Conservation (phyloP, 2,113 vertebrate species). For the Toxotes jaculatrix region DNA sequence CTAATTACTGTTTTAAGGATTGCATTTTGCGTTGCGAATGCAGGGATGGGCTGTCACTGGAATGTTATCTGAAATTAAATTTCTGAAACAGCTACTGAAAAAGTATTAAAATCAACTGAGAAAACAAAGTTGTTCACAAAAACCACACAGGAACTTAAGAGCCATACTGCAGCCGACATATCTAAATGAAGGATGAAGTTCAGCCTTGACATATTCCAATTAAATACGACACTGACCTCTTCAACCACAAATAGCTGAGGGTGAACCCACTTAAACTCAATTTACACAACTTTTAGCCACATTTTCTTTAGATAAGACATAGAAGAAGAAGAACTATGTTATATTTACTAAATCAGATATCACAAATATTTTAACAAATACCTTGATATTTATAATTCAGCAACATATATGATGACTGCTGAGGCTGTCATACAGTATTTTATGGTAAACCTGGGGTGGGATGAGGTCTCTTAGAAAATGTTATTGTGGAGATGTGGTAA, state of each 20-base stretch:
- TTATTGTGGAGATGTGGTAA: too few relatives aligned
- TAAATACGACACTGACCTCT: conserved; percentile 29
- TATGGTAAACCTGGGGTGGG: background rate
- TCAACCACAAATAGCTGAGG: conserved; percentile 4
- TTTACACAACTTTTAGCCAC: conserved; percentile 28
- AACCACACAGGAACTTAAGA: background rate
- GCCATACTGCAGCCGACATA: conserved; percentile 11
- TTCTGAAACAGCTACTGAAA: conserved; percentile 4
- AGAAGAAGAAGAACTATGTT: background rate
- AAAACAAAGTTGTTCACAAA: conserved; percentile 1
- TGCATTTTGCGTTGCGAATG: conserved; percentile 45
- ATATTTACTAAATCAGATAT: background rate
- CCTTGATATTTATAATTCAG: background rate
- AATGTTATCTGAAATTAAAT: conserved; percentile 28
- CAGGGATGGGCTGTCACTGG: background rate
- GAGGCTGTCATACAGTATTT: background rate
- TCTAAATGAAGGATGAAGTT: conserved; percentile 31
- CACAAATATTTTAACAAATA: background rate
- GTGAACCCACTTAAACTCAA: conserved; percentile 40
- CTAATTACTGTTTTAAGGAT: conserved; percentile 69
- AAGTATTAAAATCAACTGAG: conserved; percentile 14
- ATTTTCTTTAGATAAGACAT: background rate
- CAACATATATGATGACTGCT: background rate
- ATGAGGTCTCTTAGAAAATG: too few relatives aligned
- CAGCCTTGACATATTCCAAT: conserved; percentile 34